phyloP scores from a whole-genome alignment of 2,113 vertebrate genomes.

The Takifugu flavidus region DNA sequence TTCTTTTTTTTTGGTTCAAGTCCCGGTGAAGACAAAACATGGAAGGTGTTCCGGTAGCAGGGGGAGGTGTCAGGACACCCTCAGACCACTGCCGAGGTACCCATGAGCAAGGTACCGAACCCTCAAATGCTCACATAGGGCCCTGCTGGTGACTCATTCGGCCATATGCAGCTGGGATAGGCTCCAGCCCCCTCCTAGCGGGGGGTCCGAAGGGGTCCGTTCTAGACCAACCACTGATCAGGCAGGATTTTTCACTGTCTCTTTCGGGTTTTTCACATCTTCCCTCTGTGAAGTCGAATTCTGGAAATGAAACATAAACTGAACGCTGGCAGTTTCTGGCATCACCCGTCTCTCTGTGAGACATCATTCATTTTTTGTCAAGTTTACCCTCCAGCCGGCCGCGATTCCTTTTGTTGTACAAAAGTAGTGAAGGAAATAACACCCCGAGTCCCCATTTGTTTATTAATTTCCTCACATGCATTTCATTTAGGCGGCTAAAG shows the following conservation, averaged over 20 bases:
- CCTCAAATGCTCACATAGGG: no score
- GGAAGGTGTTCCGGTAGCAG: no score
- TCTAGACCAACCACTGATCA: slow-evolving; percentile 8
- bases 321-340: slow-evolving; percentile 44
- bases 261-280: slow-evolving; percentile 19
- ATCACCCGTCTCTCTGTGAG: slow-evolving; percentile 32
- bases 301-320: slow-evolving; percentile 41
- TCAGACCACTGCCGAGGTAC: no score
- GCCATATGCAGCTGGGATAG: no score
- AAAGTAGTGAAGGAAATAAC: slow-evolving; percentile 33
- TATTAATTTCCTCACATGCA: slow-evolving; percentile 55
- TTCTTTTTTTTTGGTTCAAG: background rate
- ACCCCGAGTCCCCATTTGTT: slow-evolving; percentile 44
- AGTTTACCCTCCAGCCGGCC: slow-evolving; percentile 52
- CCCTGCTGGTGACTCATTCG: no score
- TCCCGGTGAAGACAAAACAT: no score
- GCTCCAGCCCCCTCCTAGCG: no score
- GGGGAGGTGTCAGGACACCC: no score
- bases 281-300: slow-evolving; percentile 19
- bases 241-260: slow-evolving; percentile 4
- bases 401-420: slow-evolving; percentile 52
- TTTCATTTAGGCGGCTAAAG: slow-evolving; percentile 36
- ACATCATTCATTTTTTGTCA: slow-evolving; percentile 64
- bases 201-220: no score
- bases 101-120: no score